Conservation (phyloP, 2,113 vertebrate genomes). For the Andinoacara biseriatus region DNA sequence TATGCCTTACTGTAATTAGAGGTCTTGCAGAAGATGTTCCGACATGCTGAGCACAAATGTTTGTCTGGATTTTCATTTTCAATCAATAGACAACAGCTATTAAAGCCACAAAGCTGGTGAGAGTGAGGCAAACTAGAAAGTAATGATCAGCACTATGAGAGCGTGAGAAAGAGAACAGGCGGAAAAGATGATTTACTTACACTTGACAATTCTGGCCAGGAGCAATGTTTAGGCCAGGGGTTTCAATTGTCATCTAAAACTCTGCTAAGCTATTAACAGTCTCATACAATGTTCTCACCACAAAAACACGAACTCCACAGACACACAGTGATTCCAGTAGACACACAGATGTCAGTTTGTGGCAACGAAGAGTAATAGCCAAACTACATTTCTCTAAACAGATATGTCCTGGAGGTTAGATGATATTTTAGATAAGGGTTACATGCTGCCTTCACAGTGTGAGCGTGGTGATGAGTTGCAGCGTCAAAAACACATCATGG, state of each 20-base stretch:
- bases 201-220: background rate
- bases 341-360: background rate
- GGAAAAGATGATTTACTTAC: background rate
- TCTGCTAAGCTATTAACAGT: background rate
- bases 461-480: background rate
- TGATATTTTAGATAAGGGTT: no score
- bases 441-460: background rate
- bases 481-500: background rate
- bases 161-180: background rate
- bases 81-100: background rate
- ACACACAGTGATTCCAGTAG: background rate
- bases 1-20: background rate
- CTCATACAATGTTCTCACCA: background rate
- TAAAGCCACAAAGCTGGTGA: no score
- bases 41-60: background rate
- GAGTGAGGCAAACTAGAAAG: no score
- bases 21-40: background rate
- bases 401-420: background rate
- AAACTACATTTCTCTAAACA: background rate
- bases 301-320: background rate
- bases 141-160: background rate
- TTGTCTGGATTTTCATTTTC: background rate
- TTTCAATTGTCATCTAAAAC: background rate
- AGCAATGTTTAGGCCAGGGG: background rate
- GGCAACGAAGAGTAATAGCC: background rate